phyloP scores from a whole-genome alignment of 2,113 vertebrate species.

The Lampris incognitus region DNA sequence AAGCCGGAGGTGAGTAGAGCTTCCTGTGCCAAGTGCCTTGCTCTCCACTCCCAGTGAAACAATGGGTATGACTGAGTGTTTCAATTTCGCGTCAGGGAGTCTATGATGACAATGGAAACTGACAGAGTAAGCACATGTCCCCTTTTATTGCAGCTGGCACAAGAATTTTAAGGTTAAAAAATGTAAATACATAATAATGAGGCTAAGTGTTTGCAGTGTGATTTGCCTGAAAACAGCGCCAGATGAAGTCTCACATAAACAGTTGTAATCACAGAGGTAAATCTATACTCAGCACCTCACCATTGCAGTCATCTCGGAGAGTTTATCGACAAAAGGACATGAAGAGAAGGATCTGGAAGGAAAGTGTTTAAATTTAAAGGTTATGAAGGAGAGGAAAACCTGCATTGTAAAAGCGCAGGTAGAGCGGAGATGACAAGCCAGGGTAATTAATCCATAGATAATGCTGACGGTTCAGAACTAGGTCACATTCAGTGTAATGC shows the following conservation, averaged over 20 bases:
- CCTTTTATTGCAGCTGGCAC: conserved; percentile 23
- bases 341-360: not conserved
- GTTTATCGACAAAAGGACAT: conserved; percentile 12
- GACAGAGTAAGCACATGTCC: conserved; percentile 55
- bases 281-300: not conserved
- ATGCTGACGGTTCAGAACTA: conserved; percentile 57
- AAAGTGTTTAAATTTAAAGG: conserved; percentile 46
- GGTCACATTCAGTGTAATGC: conserved; percentile 56
- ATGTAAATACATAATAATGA: not conserved
- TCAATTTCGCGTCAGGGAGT: conserved; percentile 33
- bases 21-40: conserved; percentile 46
- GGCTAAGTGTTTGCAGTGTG: not conserved
- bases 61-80: conserved; percentile 51
- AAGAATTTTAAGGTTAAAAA: conserved; percentile 8
- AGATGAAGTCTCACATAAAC: not conserved
- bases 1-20: conserved; percentile 33
- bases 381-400: conserved; percentile 13
- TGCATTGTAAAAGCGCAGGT: conserved; percentile 15
- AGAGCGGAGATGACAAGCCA: conserved; percentile 28
- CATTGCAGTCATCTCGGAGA: not conserved
- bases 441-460: conserved; percentile 65
- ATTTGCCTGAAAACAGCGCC: not conserved
- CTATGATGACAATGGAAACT: conserved; percentile 46
- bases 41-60: conserved; percentile 44
- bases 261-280: not conserved